Evolutionary conservation across 2,888 invertebrate genomes (phyloP), one percentile per base, ranked within the genome.

Genomic region (Athalia circularis): DNA sequence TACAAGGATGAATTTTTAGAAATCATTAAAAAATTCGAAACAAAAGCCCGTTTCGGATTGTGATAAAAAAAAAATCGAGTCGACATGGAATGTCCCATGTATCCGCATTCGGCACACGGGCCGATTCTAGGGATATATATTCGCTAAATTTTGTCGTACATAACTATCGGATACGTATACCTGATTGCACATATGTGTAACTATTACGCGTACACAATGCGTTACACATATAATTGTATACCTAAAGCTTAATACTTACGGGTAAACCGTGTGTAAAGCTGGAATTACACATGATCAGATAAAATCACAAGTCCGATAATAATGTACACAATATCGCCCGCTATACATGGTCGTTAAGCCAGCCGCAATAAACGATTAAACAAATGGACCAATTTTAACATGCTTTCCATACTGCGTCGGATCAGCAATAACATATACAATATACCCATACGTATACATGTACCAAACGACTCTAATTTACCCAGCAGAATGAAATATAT

Each of bases 341-440:
- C 9, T 54, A n/a, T n/a, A 54, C 9, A 8, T 54, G 54, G 4
- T 54, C 54, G 54, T 62, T 13, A 13, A 13, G 13, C 62, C 13
- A 8, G 64, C 11, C 29, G 29, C 29, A 59, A 72, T 59, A 59
- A 72, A 72, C 72, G 72, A 72, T 72, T 72, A 8, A 72, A 72
- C 72, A 72, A 72, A 72, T 59, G 47, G 5, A 72, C 59, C 72
- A 72, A 72, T 59, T 59, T 3, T 6, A 47, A 13, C 8, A n/a
- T 54, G n/a, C n/a, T 29, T 62, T 62, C 15, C 62, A n/a, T 52
- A 43, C 57, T 59, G 57, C 11, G 45, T 47, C 45, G n/a, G 5
- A 29, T 72, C 7, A 4, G 47, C 68, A 72, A 72, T 59, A 47
- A 72, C 59, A 4, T 59, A 72, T 59, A 72, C n/a, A n/a, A n/a